Base-by-base conservation (phyloP, 2,113 vertebrate genomes). In the Hippocampus guttulatus region DNA sequence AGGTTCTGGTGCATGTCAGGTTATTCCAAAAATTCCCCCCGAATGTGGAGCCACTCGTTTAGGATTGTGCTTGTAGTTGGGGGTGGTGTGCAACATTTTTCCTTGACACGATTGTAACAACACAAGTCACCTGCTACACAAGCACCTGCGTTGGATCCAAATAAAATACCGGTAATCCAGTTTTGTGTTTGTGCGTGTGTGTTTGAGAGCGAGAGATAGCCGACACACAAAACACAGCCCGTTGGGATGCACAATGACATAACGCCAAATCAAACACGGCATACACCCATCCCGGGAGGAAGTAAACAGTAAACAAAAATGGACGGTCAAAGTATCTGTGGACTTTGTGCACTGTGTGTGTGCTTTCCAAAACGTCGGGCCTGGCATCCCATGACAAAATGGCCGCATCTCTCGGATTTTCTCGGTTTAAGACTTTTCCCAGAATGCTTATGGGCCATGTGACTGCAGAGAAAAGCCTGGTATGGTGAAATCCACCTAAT, bases 401-500 rank as follows among this genome's bases (percentile, higher is more conserved):
- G 76, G 81, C 71, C 77, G 45, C 40, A 62, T 41, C 41, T 65
- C 63, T 41, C n/a, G 41, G 63, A 43, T n/a, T 76, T 57, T 64
- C 75, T 33, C 74, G 14, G 49, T 64, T 69, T 67, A 25, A 58
- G 69, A 72, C 80, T 71, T 38, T 87, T 89, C 88, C 85, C 85
- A 88, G 81, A 84, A 84, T 78, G 78, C 84, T 88, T 84, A 64
- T 62, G 9, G 77, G 73, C 74, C 89, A 85, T 84, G 88, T 89
- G 90, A 91, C 85, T 47, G 81, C 58, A 40, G 64, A 89, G 85
- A 85, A 87, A 90, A 82, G 87, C 80, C 82, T 67, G 68, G 82
- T 74, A 75, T 60, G 60, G 75, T 79, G 27, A 88, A 88, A 91
- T 86, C 84, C 85, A 38, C 33, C 79, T 91, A 91, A 91, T 90